phyloP scores from a whole-genome alignment of 92 coral and sea anemone genomes.

The Siderastrea siderea region DNA sequence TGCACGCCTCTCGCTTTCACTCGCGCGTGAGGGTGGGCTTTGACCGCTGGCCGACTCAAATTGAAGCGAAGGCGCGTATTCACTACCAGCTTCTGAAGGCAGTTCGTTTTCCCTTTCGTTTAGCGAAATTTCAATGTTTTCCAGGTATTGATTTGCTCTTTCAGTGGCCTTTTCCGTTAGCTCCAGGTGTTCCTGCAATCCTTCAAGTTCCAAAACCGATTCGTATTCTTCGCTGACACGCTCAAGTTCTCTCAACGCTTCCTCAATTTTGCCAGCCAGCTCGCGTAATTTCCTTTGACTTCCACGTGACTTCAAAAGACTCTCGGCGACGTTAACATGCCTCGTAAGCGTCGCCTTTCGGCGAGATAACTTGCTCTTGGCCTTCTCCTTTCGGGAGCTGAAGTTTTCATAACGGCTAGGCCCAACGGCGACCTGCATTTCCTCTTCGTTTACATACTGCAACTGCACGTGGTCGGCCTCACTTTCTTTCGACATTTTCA shows the following conservation, averaged over 20 bases:
- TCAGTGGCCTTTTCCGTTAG: conserved; percentile 6
- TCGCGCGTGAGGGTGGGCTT: conserved; percentile 16
- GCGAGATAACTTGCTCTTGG: conserved; percentile 31
- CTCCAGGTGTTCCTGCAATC: conserved; percentile 13
- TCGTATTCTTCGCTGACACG: conserved; percentile 32
- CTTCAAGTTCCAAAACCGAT: conserved; percentile 13
- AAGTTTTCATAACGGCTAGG: too few species aligned
- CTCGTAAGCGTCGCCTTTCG: conserved; percentile 27
- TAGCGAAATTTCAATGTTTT: conserved; percentile 25
- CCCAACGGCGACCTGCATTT: too few species aligned
- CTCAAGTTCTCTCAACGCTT: conserved; percentile 36
- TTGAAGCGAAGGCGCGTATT: conserved; percentile 8
- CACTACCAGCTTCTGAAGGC: conserved; percentile 32
- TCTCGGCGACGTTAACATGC: conserved; percentile 23
- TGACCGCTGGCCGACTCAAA: conserved; percentile 7
- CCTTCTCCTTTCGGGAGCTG: too few species aligned
- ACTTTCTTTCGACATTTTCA: too few species aligned
- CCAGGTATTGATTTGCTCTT: conserved; percentile 13
- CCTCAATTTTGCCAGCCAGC: conserved; percentile 44
- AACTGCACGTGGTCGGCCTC: too few species aligned
- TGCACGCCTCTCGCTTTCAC: conserved; percentile 20
- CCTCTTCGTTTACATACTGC: too few species aligned
- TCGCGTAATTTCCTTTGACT: conserved; percentile 29
- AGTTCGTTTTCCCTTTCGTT: conserved; percentile 40
- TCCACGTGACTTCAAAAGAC: conserved; percentile 11